Percentiles rank a stretch among this genome's conserved stretches.
Conservation (phyloP, 92 coral and sea anemone species). For the Paragorgia papillata region DNA sequence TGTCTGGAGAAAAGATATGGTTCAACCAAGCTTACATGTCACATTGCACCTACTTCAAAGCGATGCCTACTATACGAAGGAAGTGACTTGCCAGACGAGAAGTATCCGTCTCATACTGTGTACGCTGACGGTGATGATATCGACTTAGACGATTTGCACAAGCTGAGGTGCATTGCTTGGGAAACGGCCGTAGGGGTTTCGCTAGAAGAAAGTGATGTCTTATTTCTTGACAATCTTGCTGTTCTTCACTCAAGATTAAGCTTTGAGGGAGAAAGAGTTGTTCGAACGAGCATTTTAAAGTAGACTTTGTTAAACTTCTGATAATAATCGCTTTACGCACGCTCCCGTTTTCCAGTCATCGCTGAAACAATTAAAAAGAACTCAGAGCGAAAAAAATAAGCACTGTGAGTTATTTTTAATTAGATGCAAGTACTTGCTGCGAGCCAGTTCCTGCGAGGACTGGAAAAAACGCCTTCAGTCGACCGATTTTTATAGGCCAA, state of each 20-base stretch:
- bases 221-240: slow-evolving; percentile 30
- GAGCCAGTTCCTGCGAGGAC: too few species aligned
- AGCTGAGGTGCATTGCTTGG: slow-evolving; percentile 12
- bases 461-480: too few species aligned
- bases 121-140: slow-evolving; percentile 6
- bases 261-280: slow-evolving; percentile 21
- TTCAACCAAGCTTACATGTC: slow-evolving; percentile 35
- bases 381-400: too few species aligned
- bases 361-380: too few species aligned
- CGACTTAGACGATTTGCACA: slow-evolving; percentile 20
- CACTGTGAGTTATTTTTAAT: too few species aligned
- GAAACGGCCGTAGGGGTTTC: slow-evolving; percentile 25
- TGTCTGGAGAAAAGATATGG: slow-evolving; percentile 25
- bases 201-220: slow-evolving; percentile 21
- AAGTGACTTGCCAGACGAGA: slow-evolving; percentile 20
- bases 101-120: slow-evolving; percentile 28
- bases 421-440: too few species aligned
- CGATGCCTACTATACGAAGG: slow-evolving; percentile 26
- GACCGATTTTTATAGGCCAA: too few species aligned
- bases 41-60: slow-evolving; percentile 23
- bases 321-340: too few species aligned
- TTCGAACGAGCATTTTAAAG: slow-evolving; percentile 29
- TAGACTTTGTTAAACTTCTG: too few species aligned
- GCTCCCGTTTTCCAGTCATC: too few species aligned
- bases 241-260: slow-evolving; percentile 27